Conservation (phyloP, 2,888 invertebrate species). For the Ischnura elegans region DNA sequence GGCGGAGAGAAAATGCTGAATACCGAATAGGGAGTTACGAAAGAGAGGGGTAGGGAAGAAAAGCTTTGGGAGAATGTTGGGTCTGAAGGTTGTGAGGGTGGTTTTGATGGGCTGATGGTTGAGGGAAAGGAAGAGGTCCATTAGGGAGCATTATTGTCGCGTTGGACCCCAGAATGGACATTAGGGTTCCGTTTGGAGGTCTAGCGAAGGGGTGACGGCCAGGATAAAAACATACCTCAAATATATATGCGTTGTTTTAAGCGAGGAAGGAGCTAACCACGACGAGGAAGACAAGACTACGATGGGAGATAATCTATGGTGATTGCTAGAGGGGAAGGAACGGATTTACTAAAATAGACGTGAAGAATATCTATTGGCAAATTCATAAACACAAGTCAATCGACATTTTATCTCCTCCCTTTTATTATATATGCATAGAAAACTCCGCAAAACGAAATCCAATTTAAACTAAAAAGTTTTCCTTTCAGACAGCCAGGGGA, state of each 20-base stretch:
- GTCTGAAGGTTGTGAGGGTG: neutral
- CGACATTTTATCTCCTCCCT: too few relatives aligned
- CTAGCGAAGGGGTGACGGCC: too few relatives aligned
- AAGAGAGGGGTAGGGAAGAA: neutral
- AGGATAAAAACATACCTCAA: too few relatives aligned
- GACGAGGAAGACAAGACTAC: neutral
- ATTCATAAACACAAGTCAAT: too few relatives aligned
- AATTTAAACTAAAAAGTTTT: too few relatives aligned
- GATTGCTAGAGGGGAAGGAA: too few relatives aligned
- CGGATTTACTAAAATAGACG: too few relatives aligned
- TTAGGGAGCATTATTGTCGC: neutral
- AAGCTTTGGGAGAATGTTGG: neutral
- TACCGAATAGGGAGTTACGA: neutral
- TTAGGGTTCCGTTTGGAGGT: neutral
- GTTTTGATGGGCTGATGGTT: neutral
- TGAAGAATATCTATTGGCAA: too few relatives aligned
- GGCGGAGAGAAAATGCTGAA: neutral
- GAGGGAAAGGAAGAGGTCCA: neutral
- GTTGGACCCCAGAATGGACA: neutral
- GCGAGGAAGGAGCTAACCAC: neutral
- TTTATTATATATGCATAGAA: too few relatives aligned
- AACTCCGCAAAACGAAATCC: too few relatives aligned
- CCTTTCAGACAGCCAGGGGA: too few relatives aligned
- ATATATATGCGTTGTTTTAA: neutral
- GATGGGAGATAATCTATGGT: neutral